Evolutionary conservation across 2,797 vertebrate species (phyloP).

Genomic region (Brachyalestes nurse): DNA sequence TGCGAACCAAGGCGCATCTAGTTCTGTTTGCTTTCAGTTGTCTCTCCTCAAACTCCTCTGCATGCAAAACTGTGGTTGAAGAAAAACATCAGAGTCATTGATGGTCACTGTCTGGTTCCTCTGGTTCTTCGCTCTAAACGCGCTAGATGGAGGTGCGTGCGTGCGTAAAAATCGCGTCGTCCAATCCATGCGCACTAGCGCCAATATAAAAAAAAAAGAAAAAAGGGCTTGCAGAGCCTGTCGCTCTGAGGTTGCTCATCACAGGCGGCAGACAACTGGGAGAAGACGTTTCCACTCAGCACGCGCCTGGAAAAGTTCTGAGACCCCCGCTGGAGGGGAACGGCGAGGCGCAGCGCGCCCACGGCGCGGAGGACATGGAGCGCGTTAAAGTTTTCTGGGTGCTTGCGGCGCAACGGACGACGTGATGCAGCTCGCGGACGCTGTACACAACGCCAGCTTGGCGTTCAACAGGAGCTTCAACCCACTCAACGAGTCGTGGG

Average conservation of each 20-base stretch:
- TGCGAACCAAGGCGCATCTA: no score
- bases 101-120: no score
- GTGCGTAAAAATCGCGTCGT: conserved; percentile 50
- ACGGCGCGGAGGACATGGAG: neutral
- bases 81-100: no score
- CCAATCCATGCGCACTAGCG: conserved; percentile 39
- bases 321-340: neutral
- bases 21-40: no score
- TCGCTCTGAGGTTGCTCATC: neutral
- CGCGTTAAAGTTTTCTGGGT: neutral
- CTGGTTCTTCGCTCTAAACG: neutral
- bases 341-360: neutral
- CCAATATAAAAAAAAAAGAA: conserved; percentile 38
- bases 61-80: no score
- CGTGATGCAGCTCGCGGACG: conserved; percentile 33
- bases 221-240: neutral
- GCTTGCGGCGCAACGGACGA: neutral
- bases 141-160: neutral
- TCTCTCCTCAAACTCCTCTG: no score
- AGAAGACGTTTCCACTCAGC: neutral
- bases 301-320: neutral
- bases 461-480: conserved; percentile 61
- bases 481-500: conserved; percentile 62
- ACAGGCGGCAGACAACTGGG: neutral
- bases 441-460: conserved; percentile 62